Conservation (phyloP, 2,113 vertebrate genomes). For the Clinocottus analis region DNA sequence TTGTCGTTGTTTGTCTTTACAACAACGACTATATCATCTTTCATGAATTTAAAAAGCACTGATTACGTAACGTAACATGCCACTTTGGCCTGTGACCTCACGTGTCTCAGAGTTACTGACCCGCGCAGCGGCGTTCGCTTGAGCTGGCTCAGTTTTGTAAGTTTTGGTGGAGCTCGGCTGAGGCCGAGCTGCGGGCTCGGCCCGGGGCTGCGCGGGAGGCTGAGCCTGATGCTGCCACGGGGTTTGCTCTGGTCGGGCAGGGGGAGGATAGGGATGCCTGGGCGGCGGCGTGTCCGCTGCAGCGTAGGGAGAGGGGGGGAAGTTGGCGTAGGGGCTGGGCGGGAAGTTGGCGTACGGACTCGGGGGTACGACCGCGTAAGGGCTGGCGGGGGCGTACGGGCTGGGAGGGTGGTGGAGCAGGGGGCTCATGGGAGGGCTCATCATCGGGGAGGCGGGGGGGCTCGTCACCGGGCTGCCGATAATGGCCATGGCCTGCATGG, state of each 20-base stretch:
- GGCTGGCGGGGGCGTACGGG: conserved; percentile 61
- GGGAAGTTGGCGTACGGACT: conserved; percentile 78
- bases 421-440: conserved; percentile 72
- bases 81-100: conserved; percentile 18
- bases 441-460: conserved; percentile 72
- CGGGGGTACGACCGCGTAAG: conserved; percentile 66
- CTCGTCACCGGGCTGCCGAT: conserved; percentile 72
- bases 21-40: conserved; percentile 1
- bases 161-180: conserved; percentile 25
- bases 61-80: conserved; percentile 18
- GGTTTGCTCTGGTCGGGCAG: conserved; percentile 32
- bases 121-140: conserved; percentile 38
- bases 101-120: conserved; percentile 66
- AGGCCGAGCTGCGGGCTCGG: conserved; percentile 6
- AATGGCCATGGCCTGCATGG: conserved; percentile 86
- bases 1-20: background rate
- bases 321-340: conserved; percentile 76
- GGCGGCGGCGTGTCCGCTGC: conserved; percentile 7
- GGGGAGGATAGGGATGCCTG: conserved; percentile 51
- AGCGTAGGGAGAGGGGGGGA: conserved; percentile 64
- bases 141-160: conserved; percentile 17
- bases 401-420: conserved; percentile 68
- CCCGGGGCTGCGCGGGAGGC: conserved; percentile 13
- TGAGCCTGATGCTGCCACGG: conserved; percentile 27
- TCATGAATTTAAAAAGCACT: background rate